A percentile compares a stretch with the other conserved stretches of the same genome.
These are phyloP conservation scores for Abscondita cerata DNA, from an alignment of 2,888 invertebrate genomes.

Conservation along the genomic window DNA sequence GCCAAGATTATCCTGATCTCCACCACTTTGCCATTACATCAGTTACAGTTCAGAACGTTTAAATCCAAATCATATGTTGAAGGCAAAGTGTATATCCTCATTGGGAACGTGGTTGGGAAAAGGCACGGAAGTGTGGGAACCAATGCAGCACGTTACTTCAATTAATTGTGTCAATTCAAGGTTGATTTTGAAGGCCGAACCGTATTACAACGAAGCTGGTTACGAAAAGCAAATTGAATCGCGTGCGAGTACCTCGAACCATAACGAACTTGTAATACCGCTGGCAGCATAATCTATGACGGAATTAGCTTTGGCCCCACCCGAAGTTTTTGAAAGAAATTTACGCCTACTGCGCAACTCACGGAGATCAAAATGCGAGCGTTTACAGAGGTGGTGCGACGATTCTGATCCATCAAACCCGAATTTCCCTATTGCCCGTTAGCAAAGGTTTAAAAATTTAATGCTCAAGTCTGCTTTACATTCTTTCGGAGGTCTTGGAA, in stretches of 20 bases:
- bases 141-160: conserved; percentile 87
- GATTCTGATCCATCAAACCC: conserved; percentile 67
- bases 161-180: conserved; percentile 94
- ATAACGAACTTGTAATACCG: conserved; percentile 97
- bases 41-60: conserved; percentile 91
- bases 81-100: conserved; percentile 91
- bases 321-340: conserved; percentile 84
- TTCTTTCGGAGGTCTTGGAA: conserved; percentile 59
- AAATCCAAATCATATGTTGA: conserved; percentile 96
- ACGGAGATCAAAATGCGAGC: conserved; percentile 51
- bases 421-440: conserved; percentile 91
- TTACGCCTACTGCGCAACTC: conserved; percentile 68
- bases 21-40: conserved; percentile 91
- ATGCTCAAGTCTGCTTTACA: conserved; percentile 70
- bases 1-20: conserved; percentile 89
- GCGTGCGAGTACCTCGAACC: conserved; percentile 94
- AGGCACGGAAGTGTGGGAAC: conserved; percentile 94
- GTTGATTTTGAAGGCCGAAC: conserved; percentile 93
- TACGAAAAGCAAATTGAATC: conserved; percentile 93
- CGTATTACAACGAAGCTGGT: conserved; percentile 98
- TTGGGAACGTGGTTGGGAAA: conserved; percentile 96
- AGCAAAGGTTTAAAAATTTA: conserved; percentile 92
- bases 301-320: conserved; percentile 78
- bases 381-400: conserved; percentile 57
- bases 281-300: conserved; percentile 92